Percentiles rank a stretch among this genome's conserved stretches.
These are phyloP conservation scores for Spinibarbus caldwelli DNA, from an alignment of 2,797 vertebrate genomes.

Conservation along the genomic window DNA sequence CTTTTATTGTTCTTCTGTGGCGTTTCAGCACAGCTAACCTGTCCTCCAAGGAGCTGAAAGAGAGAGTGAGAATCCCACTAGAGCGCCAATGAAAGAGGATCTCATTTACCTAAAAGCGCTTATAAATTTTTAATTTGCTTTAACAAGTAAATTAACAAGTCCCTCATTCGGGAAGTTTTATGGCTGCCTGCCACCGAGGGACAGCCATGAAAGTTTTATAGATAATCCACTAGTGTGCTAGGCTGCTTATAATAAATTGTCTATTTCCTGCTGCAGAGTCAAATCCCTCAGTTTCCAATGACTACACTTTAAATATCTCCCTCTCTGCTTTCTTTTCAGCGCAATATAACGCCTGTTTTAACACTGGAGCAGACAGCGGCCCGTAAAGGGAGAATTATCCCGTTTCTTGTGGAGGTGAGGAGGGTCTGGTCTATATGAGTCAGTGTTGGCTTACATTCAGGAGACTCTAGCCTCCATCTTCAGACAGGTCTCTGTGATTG, in stretches of 20 bases:
- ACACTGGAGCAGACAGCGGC: slow-evolving; percentile 42
- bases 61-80: slow-evolving; percentile 79
- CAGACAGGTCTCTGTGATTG: not conserved
- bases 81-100: slow-evolving; percentile 97
- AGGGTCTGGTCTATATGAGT: slow-evolving; percentile 28
- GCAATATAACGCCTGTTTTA: slow-evolving; percentile 71
- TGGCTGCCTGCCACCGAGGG: slow-evolving; percentile 94
- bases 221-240: slow-evolving; percentile 93
- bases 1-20: slow-evolving; percentile 97
- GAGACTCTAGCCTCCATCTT: not conserved
- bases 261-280: slow-evolving; percentile 95
- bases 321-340: slow-evolving; percentile 72
- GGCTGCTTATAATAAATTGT: slow-evolving; percentile 96
- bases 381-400: slow-evolving; percentile 45
- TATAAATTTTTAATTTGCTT: slow-evolving; percentile 99
- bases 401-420: slow-evolving; percentile 42
- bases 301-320: slow-evolving; percentile 86
- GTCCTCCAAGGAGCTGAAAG: slow-evolving; percentile 86
- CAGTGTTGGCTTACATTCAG: not conserved
- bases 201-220: slow-evolving; percentile 98
- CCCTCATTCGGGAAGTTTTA: slow-evolving; percentile 99
- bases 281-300: slow-evolving; percentile 88
- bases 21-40: slow-evolving; percentile 90
- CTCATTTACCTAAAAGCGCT: slow-evolving; percentile 99
- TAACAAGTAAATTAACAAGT: slow-evolving; percentile 99